Evolutionary conservation across 2,113 vertebrate species (phyloP).

Genomic region (Eupsittula cactorum): DNA sequence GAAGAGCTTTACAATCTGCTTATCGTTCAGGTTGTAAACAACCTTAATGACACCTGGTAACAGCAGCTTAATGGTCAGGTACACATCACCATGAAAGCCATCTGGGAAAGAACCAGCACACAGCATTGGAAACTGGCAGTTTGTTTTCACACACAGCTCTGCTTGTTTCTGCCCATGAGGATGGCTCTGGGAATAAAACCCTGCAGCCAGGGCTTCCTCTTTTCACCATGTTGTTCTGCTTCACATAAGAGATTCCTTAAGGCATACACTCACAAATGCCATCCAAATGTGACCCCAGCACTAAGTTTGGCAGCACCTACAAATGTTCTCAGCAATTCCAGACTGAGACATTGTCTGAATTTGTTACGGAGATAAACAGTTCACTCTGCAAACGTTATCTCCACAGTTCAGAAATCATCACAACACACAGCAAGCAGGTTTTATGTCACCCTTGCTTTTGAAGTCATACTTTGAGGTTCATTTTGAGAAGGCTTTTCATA

Average conservation of each 20-base stretch:
- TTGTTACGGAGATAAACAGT: neutral
- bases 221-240: neutral
- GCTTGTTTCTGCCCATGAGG: neutral
- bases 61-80: constrained; percentile 93
- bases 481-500: neutral
- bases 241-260: neutral
- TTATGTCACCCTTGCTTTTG: neutral
- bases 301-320: neutral
- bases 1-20: constrained; percentile 98
- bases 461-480: neutral
- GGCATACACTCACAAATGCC: neutral
- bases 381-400: neutral
- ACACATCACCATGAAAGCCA: constrained; percentile 93
- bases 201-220: neutral
- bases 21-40: constrained; percentile 98
- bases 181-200: neutral
- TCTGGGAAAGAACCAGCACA: constrained; percentile 70
- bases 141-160: neutral
- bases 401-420: neutral
- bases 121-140: neutral
- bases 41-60: constrained; percentile 95
- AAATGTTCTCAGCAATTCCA: neutral
- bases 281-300: neutral
- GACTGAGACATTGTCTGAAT: neutral
- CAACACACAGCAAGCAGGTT: neutral